Conservation (phyloP, 1,140 invertebrate species). For the Sesamia nonagrioides region DNA sequence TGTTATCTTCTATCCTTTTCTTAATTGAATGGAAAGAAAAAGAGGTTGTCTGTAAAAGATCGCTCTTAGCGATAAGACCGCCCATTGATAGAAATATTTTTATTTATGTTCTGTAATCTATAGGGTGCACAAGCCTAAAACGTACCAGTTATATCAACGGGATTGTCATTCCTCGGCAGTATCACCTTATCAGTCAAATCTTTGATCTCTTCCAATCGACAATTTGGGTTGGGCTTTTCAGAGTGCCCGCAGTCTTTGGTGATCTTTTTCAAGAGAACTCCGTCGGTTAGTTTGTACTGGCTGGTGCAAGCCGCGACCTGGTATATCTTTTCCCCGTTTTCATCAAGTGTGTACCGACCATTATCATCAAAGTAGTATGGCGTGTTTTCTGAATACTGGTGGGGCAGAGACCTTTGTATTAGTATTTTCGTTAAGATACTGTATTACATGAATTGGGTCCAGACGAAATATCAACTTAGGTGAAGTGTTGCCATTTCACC, state of each 20-base stretch:
- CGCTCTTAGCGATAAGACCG: no score
- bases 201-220: conserved; percentile 59
- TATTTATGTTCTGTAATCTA: no score
- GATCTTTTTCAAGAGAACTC: conserved; percentile 59
- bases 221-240: conserved; percentile 56
- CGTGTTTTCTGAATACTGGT: conserved; percentile 35
- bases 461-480: no score
- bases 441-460: background rate
- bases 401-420: background rate
- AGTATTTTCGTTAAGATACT: background rate
- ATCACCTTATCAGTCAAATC: conserved; percentile 56
- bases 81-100: no score
- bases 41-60: no score
- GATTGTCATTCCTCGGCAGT: conserved; percentile 54
- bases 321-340: conserved; percentile 66
- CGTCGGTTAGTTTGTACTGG: conserved; percentile 62
- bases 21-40: no score
- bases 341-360: conserved; percentile 65
- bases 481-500: no score
- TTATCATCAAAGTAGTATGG: conserved; percentile 67
- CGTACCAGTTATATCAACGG: conserved; percentile 66
- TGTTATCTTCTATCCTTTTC: no score
- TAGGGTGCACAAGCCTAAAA: no score
- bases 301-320: conserved; percentile 70
- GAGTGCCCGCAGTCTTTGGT: conserved; percentile 72